Base-by-base conservation (phyloP, 37 sponge, comb jelly and placozoan genomes). In the Corticium candelabrum region DNA sequence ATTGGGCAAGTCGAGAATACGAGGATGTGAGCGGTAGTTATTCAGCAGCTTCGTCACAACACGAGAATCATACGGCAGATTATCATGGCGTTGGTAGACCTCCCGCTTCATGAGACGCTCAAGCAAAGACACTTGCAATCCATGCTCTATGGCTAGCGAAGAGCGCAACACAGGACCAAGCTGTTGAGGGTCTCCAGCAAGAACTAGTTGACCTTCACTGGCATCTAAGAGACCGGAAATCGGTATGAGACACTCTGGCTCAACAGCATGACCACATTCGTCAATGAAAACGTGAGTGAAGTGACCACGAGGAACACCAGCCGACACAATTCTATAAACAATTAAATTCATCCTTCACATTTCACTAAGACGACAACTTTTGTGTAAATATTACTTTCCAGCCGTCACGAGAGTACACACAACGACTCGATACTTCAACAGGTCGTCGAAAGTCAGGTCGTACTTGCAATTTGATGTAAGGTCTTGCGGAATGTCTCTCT, bases 211-310 rank as follows among this genome's bases (percentile, higher is more conserved):
- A 2, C 21, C 29, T 11, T 3, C 21, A n/a, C 15, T 29, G 4
- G 80, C 2, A n/a, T 77, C 84, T 0, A 83, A 77, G 56, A 85
- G 78, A n/a, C 82, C 38, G 36, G 86, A 68, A 1, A 85, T 35
- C 1, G 91, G 86, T 0, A 87, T 39, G 7, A 91, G 69, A 37
- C 83, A 79, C 79, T 91, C 91, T 0, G 91, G 86, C 81, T 87
- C 91, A 21, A 83, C 82, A 5, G 91, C 91, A 71, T 91, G 91
- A 3, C 91, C 91, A 5, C 86, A 81, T 74, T 91, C 91, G 40
- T 91, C 91, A 21, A 91, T 76, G 85, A 91, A 85, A 15, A 91
- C 86, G 56, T 87, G 88, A 4, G 86, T 81, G 75, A 91, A 91
- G 75, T 81, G 84, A 3, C 83, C 83, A 70, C 76, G 79, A 15